Percentiles rank a stretch among this genome's conserved stretches.
Evolutionary conservation across 2,888 invertebrate species (phyloP).

Genomic region (Nesidiocoris tenuis): DNA sequence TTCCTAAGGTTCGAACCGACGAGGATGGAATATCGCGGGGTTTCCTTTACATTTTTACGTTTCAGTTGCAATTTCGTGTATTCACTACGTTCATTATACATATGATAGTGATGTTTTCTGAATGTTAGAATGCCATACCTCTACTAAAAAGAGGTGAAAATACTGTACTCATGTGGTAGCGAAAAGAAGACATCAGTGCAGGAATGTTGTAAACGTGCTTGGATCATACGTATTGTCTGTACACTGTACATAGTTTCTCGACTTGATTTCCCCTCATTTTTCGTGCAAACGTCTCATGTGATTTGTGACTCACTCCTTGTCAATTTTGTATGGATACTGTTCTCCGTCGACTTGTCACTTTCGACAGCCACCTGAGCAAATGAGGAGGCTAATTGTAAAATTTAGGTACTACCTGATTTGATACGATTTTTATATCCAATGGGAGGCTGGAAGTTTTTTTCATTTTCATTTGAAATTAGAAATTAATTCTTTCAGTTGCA

Average conservation of each 20-base stretch:
- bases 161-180: neutral
- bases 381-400: conserved; percentile 15
- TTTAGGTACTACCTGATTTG: conserved; percentile 33
- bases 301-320: neutral
- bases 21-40: too few relatives aligned
- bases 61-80: too few relatives aligned
- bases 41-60: too few relatives aligned
- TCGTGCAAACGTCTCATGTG: conserved; percentile 12
- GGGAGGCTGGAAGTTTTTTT: conserved; percentile 25
- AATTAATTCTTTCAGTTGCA: conserved; percentile 24
- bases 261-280: conserved; percentile 2
- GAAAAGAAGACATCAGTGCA: neutral
- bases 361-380: neutral
- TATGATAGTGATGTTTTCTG: too few relatives aligned
- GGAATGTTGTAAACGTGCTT: conserved; percentile 22
- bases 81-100: neutral
- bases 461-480: conserved; percentile 5
- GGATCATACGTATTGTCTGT: neutral
- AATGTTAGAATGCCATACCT: neutral
- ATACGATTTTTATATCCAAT: conserved; percentile 11
- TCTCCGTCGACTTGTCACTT: neutral
- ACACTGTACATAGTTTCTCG: conserved; percentile 11
- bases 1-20: too few relatives aligned
- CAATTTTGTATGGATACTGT: conserved; percentile 3
- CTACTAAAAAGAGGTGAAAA: neutral